Conservation (phyloP, 2,113 vertebrate species). For the Mola mola region DNA sequence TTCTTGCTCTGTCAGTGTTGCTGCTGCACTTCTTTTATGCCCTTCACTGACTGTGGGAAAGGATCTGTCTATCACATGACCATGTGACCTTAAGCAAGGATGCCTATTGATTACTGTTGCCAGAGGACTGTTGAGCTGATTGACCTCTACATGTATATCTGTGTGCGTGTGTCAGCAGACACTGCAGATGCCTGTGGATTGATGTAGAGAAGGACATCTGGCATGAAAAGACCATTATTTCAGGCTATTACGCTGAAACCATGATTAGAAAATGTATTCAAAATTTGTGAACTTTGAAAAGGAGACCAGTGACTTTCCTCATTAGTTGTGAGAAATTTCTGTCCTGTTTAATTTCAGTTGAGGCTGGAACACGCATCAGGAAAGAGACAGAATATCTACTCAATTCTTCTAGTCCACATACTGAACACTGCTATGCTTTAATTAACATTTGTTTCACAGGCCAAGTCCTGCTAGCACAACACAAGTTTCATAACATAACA, state of each 20-base stretch:
- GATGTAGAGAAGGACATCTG: conserved; percentile 34
- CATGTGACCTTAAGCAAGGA: conserved; percentile 29
- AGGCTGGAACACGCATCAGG: no score
- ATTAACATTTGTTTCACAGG: no score
- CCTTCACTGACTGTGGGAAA: neutral
- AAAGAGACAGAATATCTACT: no score
- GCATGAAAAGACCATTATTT: conserved; percentile 29
- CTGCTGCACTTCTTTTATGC: neutral
- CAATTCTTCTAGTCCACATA: neutral
- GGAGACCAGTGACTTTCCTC: conserved; percentile 22
- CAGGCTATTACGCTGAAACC: conserved; percentile 10
- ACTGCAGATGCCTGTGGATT: conserved; percentile 1
- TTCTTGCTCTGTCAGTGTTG: neutral
- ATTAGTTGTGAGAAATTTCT: conserved; percentile 23
- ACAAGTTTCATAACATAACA: no score
- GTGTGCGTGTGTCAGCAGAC: neutral
- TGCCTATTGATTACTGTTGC: conserved; percentile 17
- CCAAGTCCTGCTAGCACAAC: no score
- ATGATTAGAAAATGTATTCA: conserved; percentile 38
- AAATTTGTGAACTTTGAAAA: conserved; percentile 11
- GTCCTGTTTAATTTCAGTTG: conserved; percentile 33
- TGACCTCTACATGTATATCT: conserved; percentile 18
- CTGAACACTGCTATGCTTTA: neutral
- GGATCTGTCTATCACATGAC: conserved; percentile 11
- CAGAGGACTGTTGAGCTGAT: conserved; percentile 7